These are phyloP conservation scores for Onthophagus taurus DNA, from an alignment of 1,140 invertebrate species.

Conservation along the genomic window DNA sequence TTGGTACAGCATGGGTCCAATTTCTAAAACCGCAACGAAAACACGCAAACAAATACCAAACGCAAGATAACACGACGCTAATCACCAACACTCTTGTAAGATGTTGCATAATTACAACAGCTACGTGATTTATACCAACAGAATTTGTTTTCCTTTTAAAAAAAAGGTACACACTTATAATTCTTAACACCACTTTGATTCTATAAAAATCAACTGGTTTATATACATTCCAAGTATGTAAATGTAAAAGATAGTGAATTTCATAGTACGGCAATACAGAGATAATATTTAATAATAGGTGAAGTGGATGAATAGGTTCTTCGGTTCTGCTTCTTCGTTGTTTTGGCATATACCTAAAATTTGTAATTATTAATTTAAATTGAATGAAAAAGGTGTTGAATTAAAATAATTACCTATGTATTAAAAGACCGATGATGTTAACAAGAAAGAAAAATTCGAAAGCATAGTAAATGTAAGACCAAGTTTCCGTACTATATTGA, in stretches of 20 bases:
- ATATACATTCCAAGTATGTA: conserved; percentile 1
- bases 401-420: conserved; percentile 1
- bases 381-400: neutral
- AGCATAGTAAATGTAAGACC: neutral
- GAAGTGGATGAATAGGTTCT: neutral
- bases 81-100: neutral
- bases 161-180: neutral
- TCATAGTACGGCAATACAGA: conserved; percentile 4
- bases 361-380: neutral
- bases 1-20: too few relatives aligned
- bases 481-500: neutral
- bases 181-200: neutral
- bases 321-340: neutral
- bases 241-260: neutral
- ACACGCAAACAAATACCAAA: neutral
- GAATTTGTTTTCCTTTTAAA: neutral
- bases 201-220: neutral
- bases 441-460: neutral
- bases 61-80: neutral
- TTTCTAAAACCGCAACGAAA: too few relatives aligned
- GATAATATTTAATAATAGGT: neutral
- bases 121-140: neutral
- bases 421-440: neutral
- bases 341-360: neutral
- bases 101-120: neutral